Conservation (phyloP, 2,797 vertebrate species). For the Brotula barbata region DNA sequence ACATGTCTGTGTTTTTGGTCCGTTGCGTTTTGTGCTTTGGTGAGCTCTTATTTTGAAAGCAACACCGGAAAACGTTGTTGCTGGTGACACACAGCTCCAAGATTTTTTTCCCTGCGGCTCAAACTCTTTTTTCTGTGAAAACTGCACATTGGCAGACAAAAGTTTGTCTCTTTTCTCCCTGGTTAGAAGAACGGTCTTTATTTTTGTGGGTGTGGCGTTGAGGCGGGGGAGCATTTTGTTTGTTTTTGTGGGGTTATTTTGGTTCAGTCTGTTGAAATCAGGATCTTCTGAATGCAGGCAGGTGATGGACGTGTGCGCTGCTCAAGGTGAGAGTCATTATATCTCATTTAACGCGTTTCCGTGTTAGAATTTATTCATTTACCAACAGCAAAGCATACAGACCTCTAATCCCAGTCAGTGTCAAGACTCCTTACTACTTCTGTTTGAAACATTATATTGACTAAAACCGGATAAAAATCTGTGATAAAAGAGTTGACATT, state of each 20-base stretch:
- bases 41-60: conserved; percentile 51
- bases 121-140: background rate
- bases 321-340: conserved; percentile 52
- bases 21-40: no score
- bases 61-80: conserved; percentile 13
- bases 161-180: background rate
- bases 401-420: no score
- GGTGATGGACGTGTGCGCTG: conserved; percentile 62
- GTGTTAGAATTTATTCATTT: no score
- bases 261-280: background rate
- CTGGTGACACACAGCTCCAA: background rate
- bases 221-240: background rate
- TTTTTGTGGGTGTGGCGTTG: background rate
- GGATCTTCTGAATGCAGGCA: conserved; percentile 48
- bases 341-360: no score
- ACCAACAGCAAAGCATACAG: no score
- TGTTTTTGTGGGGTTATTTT: background rate
- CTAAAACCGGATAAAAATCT: no score
- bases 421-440: no score
- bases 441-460: no score
- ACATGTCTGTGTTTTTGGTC: no score
- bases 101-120: conserved; percentile 14
- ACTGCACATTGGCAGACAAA: background rate
- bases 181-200: background rate
- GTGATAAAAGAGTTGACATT: no score